Percentiles rank a stretch among this genome's conserved stretches.
These are phyloP conservation scores for Thymallus thymallus DNA, from an alignment of 2,113 vertebrate genomes.

Conservation along the genomic window DNA sequence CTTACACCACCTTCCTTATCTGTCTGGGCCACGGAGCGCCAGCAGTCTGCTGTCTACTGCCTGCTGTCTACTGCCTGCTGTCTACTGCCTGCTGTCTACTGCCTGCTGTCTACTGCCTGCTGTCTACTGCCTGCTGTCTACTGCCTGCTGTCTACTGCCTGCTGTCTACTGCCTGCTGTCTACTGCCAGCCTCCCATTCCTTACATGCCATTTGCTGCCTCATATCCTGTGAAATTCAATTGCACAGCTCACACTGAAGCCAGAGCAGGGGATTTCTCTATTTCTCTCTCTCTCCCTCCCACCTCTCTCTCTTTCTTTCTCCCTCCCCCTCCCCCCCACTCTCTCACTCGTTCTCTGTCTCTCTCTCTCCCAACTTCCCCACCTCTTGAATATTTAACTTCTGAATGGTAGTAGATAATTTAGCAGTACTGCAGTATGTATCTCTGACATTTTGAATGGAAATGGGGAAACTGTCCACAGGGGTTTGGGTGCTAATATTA, in stretches of 20 bases:
- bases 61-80: no score
- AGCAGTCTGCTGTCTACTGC: constrained; percentile 87
- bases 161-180: no score
- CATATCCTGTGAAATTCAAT: constrained; percentile 99
- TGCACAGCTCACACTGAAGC: constrained; percentile 98
- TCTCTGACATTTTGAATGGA: constrained; percentile 8
- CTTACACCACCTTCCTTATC: constrained; percentile 96
- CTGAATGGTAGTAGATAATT: no score
- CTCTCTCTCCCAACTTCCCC: background rate
- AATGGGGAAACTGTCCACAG: constrained; percentile 56
- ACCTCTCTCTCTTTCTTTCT: no score
- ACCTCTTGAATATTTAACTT: background rate
- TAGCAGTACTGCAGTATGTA: no score
- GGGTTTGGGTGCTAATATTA: constrained; percentile 67
- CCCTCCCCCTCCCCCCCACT: no score
- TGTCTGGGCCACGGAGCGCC: constrained; percentile 95
- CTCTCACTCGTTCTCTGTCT: no score
- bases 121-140: no score
- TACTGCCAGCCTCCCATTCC: constrained; percentile 88
- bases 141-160: no score
- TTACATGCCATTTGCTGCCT: constrained; percentile 99
- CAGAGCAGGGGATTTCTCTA: constrained; percentile 63
- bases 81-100: no score
- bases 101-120: no score
- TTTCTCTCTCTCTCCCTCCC: no score